phyloP scores from a whole-genome alignment of 2,113 vertebrate genomes.

The Tautogolabrus adspersus region DNA sequence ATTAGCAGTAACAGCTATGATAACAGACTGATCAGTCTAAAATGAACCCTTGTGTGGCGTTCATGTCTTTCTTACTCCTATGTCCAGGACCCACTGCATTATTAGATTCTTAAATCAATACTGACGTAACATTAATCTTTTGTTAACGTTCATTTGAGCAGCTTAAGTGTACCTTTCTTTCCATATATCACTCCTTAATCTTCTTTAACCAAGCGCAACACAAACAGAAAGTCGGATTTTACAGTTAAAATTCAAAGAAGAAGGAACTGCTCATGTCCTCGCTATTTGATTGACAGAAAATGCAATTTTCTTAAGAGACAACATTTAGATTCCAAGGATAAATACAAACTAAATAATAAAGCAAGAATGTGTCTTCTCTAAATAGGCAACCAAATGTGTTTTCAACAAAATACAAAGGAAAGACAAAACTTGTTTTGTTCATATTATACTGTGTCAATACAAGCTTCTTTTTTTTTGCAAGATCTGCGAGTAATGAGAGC shows the following conservation, averaged over 20 bases:
- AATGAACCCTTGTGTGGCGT: no score
- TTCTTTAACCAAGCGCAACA: no score
- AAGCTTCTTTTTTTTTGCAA: slow-evolving; percentile 3
- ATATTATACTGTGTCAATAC: slow-evolving; percentile 3
- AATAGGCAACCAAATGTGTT: slow-evolving; percentile 10
- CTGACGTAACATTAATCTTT: background rate
- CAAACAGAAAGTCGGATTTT: background rate
- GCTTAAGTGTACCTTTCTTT: background rate
- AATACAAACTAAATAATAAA: slow-evolving; percentile 25
- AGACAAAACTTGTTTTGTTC: background rate
- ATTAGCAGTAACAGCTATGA: no score
- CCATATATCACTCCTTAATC: background rate
- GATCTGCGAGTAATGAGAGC: slow-evolving; percentile 25
- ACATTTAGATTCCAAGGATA: background rate
- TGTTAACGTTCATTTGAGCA: background rate
- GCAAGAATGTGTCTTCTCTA: background rate
- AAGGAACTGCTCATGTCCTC: background rate
- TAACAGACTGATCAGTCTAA: no score
- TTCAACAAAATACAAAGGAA: background rate
- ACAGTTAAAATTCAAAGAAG: background rate
- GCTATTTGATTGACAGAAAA: background rate
- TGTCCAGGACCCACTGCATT: no score
- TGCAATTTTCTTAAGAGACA: background rate
- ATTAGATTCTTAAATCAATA: no score
- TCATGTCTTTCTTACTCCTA: no score